These are phyloP conservation scores for Ferrisia virgata DNA, from an alignment of 2,888 invertebrate genomes.

Conservation along the genomic window DNA sequence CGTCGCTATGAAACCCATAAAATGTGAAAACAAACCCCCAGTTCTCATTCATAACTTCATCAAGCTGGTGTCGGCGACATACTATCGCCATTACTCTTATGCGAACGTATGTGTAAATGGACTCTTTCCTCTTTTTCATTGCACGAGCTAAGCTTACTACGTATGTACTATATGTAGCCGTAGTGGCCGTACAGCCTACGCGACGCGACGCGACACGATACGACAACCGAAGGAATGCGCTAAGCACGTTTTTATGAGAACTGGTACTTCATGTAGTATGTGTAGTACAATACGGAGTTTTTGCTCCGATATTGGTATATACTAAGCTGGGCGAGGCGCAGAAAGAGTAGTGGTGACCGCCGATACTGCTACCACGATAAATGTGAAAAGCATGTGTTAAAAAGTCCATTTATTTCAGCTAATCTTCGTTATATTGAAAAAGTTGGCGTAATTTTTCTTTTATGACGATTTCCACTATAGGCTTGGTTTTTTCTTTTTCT, in stretches of 20 bases:
- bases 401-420: constrained; percentile 15
- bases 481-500: neutral
- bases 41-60: constrained; percentile 1
- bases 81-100: neutral
- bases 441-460: constrained; percentile 6
- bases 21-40: constrained; percentile 10
- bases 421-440: constrained; percentile 7
- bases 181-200: no score
- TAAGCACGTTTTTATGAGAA: constrained; percentile 11
- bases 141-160: no score
- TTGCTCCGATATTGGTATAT: neutral
- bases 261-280: constrained; percentile 1
- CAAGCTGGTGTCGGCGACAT: neutral
- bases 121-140: neutral
- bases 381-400: constrained; percentile 1
- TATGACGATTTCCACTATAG: neutral
- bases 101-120: neutral
- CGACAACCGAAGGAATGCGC: neutral
- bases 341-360: neutral
- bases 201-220: no score
- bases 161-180: no score
- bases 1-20: constrained; percentile 13
- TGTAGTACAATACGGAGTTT: neutral
- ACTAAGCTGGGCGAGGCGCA: neutral
- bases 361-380: neutral